Base-by-base conservation (phyloP, 2,888 invertebrate genomes). In the Dastarcus helophoroides region DNA sequence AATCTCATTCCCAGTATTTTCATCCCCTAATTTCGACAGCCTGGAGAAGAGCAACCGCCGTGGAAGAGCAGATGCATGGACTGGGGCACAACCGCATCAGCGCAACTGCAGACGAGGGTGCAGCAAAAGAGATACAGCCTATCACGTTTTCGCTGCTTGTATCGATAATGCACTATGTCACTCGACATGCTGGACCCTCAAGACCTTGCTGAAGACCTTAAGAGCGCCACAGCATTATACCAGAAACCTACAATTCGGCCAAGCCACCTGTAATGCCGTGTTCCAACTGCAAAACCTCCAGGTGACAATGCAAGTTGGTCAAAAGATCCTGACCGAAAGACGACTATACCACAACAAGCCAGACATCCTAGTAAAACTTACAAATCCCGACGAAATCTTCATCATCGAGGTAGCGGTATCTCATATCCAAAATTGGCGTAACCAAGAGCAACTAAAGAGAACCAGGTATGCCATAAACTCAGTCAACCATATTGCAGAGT, bases 61-160 rank as follows among this genome's bases (percentile, higher is more conserved):
- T 39, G 3, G 42, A 44, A 32, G 43, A 44, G 17, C 32, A 39
- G 22, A 10, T 40, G 2, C 39, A 36, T 9, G 29, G 30, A 8
- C 35, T 43, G 4, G 28, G 39, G 34, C 29, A 10, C 29, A 30
- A 11, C 27, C 26, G 7, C 10, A 14, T 8, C 7, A 25, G 4
- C 9, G 22, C 30, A 16, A 7, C n/a, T 40, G 37, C 26, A 13
- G 33, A 10, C 26, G 23, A 16, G 34, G 41, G 15, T 43, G 42
- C 26, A 17, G 26, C 1, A 11, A 16, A 3, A 14, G 13, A 3
- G 38, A 40, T 10, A 41, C 37, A 4, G 37, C 31, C 1, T 44
- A 44, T 15, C 43, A 44, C 27, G 41, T 43, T 1, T 17, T 29
- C 8, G 17, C 37, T 6, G 35, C 37, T 4, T 40, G 43, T 14